These are phyloP conservation scores for Leptosomus discolor DNA, from an alignment of 2,113 vertebrate species.

Conservation along the genomic window DNA sequence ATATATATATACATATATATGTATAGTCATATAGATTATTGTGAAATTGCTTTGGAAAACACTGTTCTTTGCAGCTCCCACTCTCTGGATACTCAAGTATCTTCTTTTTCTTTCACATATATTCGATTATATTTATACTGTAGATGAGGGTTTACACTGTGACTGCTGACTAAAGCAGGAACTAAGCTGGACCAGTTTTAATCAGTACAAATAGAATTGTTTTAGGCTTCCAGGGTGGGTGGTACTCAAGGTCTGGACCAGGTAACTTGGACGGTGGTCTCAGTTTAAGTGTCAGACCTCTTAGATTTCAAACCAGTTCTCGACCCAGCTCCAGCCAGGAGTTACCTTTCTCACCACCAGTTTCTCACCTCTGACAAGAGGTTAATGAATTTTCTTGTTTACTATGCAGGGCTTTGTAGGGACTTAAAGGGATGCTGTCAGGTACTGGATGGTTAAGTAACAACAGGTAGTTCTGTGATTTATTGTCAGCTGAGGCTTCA, in stretches of 20 bases:
- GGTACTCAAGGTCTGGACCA: background rate
- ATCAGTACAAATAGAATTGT: background rate
- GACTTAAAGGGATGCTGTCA: background rate
- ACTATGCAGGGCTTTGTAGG: background rate
- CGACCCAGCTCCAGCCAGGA: background rate
- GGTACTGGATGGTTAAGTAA: background rate
- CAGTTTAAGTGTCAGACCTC: background rate
- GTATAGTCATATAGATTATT: background rate
- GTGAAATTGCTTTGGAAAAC: background rate
- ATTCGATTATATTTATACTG: background rate
- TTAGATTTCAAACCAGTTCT: background rate
- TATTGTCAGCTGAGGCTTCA: background rate
- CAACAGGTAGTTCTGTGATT: background rate
- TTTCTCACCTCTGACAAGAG: background rate
- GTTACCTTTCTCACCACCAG: background rate
- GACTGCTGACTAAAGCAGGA: background rate
- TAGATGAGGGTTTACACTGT: background rate
- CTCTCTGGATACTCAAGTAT: background rate
- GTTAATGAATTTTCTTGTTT: background rate
- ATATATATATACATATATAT: background rate
- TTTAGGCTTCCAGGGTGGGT: background rate
- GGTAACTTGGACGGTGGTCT: background rate
- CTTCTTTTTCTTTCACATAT: background rate
- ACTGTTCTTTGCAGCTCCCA: background rate
- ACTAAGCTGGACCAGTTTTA: background rate